Conservation (phyloP, 2,113 vertebrate genomes). For the Amphiprion percula region DNA sequence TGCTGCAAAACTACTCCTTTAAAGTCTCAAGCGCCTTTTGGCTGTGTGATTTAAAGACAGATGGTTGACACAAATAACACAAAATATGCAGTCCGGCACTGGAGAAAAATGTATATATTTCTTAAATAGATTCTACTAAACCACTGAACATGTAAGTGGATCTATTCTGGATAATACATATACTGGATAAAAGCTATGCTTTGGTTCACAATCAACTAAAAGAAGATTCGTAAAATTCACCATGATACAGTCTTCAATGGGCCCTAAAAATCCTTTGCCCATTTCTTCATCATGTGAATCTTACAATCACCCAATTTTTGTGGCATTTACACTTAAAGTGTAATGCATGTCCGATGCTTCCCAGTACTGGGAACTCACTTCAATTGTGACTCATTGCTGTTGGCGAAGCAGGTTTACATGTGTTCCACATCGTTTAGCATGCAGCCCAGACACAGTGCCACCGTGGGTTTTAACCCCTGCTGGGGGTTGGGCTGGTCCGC, state of each 20-base stretch:
- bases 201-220: slow-evolving; percentile 18
- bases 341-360: slow-evolving; percentile 29
- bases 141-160: slow-evolving; percentile 6
- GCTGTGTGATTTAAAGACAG: slow-evolving; percentile 47
- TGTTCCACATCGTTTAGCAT: slow-evolving; percentile 86
- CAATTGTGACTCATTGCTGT: slow-evolving; percentile 48
- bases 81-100: slow-evolving; percentile 17
- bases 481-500: slow-evolving; percentile 80
- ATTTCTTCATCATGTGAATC: slow-evolving; percentile 32
- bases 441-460: slow-evolving; percentile 87
- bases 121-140: slow-evolving; percentile 31
- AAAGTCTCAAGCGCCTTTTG: slow-evolving; percentile 34
- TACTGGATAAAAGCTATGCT: not conserved
- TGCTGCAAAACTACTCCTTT: slow-evolving; percentile 41
- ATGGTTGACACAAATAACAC: slow-evolving; percentile 24
- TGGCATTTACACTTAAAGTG: slow-evolving; percentile 42
- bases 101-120: slow-evolving; percentile 13
- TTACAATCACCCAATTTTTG: slow-evolving; percentile 43
- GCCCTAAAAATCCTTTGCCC: slow-evolving; percentile 15
- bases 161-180: slow-evolving; percentile 13
- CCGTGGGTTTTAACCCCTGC: slow-evolving; percentile 89
- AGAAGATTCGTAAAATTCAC: slow-evolving; percentile 30
- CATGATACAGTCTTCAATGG: slow-evolving; percentile 3
- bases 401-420: slow-evolving; percentile 80
- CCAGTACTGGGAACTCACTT: slow-evolving; percentile 26